Evolutionary conservation across 2,113 vertebrate genomes (phyloP).

Genomic region (Calidris pygmaea): DNA sequence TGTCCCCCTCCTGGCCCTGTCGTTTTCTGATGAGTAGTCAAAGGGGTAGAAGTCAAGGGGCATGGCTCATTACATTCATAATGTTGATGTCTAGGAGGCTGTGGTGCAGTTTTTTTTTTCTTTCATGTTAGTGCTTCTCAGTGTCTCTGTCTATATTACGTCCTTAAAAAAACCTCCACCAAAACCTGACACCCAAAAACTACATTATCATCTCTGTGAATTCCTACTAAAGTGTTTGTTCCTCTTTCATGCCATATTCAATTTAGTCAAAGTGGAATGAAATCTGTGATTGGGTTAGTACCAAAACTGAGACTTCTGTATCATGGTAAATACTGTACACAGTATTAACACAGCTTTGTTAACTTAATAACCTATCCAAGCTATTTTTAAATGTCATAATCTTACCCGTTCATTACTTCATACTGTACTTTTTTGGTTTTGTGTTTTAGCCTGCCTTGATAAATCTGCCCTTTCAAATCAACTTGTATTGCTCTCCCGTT

Average conservation of each 20-base stretch:
- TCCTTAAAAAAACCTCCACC: not conserved
- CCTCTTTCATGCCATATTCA: not conserved
- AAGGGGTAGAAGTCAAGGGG: not conserved
- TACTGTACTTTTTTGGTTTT: not conserved
- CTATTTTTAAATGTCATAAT: not conserved
- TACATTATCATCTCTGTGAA: not conserved
- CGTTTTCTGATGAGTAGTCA: not conserved
- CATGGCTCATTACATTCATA: not conserved
- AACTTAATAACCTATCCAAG: not conserved
- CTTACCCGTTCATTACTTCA: not conserved
- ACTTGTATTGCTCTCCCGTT: not conserved
- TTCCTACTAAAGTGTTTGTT: not conserved
- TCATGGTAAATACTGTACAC: not conserved
- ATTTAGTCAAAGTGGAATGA: not conserved
- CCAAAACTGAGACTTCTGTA: not conserved
- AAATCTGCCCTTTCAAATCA: not conserved
- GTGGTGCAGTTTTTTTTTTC: not conserved
- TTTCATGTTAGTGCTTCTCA: not conserved
- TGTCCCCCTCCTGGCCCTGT: accelerated
- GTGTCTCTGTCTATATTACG: not conserved
- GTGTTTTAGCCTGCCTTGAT: not conserved
- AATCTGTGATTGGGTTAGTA: not conserved
- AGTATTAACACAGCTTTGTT: not conserved
- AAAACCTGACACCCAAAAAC: not conserved
- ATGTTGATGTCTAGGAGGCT: not conserved